Evolutionary conservation across 2,113 vertebrate genomes (phyloP), one percentile per base, ranked within the genome.

Genomic region (Sinocyclocheilus anshuiensis): DNA sequence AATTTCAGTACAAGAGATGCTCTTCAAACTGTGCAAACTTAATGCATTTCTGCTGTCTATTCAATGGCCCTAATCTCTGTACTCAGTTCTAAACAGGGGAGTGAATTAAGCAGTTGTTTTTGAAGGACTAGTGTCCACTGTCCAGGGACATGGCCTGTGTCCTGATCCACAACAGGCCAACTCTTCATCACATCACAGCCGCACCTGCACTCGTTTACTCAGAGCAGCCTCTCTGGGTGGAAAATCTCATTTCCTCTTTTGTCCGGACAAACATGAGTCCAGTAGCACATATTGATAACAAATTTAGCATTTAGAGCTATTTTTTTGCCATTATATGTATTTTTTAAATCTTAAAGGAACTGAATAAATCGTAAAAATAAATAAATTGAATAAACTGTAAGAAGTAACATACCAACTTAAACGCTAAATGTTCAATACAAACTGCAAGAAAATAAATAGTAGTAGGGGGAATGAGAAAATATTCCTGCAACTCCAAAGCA

Each of bases 31-130:
- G 57, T 36, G 84, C 75, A 81, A 20, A 77, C 81, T 57, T 77
- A 72, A 89, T 85, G 81, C 42, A 84, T 87, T 93, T 92, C 91
- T 87, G 81, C 75, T 57, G 83, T 89, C 88, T 89, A 91, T 92
- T 93, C 89, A 90, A 55, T 29, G 75, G 72, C 36, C 77, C 91
- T 94, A 91, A 93, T 93, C 91, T 92, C 87, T 85, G 88, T 77
- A 83, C 85, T 89, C 86, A 83, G 85, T 80, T n/a, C 74, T 83
- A 91, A 88, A 77, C 69, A 74, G 88, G 78, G 78, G 89, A 89
- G 90, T 86, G 83, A 86, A 83, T 77, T 74, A 67, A 65, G 78
- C 61, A 7, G 84, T 81, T 93, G 88, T 91, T 94, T 93, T 91
- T 84, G 91, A 71, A 92, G 86, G 88, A 90, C 33, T 39, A 77